These are phyloP conservation scores for Gnathonemus echidnorhynchus DNA, from an alignment of 2,113 vertebrate genomes.

Conservation along the genomic window DNA sequence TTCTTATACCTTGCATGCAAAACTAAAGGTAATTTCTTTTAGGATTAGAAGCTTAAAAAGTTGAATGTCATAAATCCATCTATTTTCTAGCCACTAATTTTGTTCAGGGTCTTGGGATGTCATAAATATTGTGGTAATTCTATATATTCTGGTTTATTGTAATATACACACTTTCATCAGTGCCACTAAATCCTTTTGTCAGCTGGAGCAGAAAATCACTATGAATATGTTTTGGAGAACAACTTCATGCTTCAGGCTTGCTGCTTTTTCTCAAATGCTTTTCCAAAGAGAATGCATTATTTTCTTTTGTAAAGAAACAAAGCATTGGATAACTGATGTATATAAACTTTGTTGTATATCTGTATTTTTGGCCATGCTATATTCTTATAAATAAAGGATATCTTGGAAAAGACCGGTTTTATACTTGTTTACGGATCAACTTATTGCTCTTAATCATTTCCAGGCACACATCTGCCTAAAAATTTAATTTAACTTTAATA, in stretches of 20 bases:
- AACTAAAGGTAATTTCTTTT: neutral
- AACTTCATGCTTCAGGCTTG: neutral
- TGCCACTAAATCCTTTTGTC: neutral
- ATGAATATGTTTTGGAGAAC: neutral
- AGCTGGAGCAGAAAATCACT: neutral
- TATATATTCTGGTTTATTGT: neutral
- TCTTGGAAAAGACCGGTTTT: neutral
- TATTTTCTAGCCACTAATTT: neutral
- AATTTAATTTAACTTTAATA: too few species aligned
- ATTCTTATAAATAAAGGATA: conserved; percentile 22
- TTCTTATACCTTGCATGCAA: neutral
- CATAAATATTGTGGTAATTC: neutral
- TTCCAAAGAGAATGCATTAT: conserved; percentile 6
- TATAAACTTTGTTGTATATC: conserved; percentile 19
- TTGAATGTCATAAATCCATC: neutral
- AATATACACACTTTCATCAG: neutral
- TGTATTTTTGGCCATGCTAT: conserved; percentile 18
- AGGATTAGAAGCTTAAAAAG: neutral
- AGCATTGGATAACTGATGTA: conserved; percentile 6
- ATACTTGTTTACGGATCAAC: neutral
- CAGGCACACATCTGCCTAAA: neutral
- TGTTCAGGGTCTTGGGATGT: neutral
- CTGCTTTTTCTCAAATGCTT: conserved; percentile 7
- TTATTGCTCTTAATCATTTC: neutral
- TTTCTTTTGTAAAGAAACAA: conserved; percentile 19